Evolutionary conservation across 2,888 invertebrate genomes (phyloP).

Genomic region (Tetragonisca angustula): DNA sequence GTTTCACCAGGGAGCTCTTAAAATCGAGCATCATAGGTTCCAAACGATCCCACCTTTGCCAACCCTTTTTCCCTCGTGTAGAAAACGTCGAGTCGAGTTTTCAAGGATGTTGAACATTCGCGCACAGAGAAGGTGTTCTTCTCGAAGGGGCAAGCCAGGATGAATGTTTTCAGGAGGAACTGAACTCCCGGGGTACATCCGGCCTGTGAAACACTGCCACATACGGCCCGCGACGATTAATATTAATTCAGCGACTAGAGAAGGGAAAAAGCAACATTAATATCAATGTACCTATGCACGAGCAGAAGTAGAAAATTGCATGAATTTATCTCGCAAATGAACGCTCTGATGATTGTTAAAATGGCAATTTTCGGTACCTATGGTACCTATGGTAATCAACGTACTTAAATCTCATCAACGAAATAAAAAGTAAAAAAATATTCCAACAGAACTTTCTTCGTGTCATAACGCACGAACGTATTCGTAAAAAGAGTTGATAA

Average conservation of each 20-base stretch:
- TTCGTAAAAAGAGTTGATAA: constrained; percentile 26
- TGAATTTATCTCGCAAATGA: constrained; percentile 15
- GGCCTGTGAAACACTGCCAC: constrained; percentile 57
- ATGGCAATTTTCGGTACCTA: constrained; percentile 57
- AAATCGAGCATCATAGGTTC: constrained; percentile 41
- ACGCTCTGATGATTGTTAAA: constrained; percentile 48
- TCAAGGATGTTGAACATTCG: constrained; percentile 66
- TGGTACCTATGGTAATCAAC: constrained; percentile 32
- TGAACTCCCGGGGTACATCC: constrained; percentile 54
- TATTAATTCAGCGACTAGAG: constrained; percentile 71
- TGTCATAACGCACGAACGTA: constrained; percentile 8
- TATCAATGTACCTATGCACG: constrained; percentile 71
- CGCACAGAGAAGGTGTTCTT: constrained; percentile 3
- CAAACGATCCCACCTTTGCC: neutral
- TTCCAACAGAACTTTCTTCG: neutral
- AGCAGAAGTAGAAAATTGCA: constrained; percentile 22
- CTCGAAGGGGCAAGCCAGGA: constrained; percentile 55
- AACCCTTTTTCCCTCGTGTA: constrained; percentile 52
- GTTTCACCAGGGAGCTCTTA: constrained; percentile 56
- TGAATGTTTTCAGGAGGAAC: constrained; percentile 67
- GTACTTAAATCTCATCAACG: neutral
- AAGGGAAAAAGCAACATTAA: constrained; percentile 72
- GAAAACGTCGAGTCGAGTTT: constrained; percentile 65
- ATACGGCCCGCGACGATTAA: constrained; percentile 71
- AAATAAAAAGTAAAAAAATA: neutral